phyloP scores from a whole-genome alignment of 2,113 vertebrate genomes.

The Felis catus region F.catus_Fca126_mat1.0 CM031417.1:124535001-124535500 shows the following conservation, averaged over 20 bases:
- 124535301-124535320: not conserved
- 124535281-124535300: not conserved
- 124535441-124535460: conserved; percentile 47
- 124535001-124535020: not conserved
- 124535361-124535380: conserved; percentile 47
- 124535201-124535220: not conserved
- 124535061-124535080: not conserved
- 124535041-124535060: not conserved
- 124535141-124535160: not conserved
- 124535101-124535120: conserved; percentile 11
- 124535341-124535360: not conserved
- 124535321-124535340: not conserved
- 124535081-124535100: not conserved
- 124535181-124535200: not conserved
- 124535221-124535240: not conserved
- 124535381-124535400: conserved; percentile 39
- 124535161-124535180: not conserved
- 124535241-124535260: not conserved
- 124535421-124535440: conserved; percentile 54
- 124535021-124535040: not conserved
- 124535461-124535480: conserved; percentile 56
- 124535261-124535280: not conserved
- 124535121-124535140: not conserved
- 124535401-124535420: conserved; percentile 9
- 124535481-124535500: conserved; percentile 50